phyloP scores from a whole-genome alignment of 2,113 vertebrate species.

The Carollia perspicillata region DNA sequence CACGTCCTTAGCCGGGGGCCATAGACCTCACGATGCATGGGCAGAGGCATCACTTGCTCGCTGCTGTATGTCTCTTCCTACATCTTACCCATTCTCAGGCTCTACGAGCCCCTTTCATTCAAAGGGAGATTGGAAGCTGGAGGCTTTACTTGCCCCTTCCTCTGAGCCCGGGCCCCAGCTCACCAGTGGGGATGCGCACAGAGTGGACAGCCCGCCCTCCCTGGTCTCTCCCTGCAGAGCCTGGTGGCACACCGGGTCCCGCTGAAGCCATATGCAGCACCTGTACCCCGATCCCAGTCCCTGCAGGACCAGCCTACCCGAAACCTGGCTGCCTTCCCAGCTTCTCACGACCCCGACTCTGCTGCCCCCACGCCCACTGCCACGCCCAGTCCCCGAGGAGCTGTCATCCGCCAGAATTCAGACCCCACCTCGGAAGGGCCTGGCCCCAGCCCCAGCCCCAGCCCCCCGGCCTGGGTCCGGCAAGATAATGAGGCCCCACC shows the following conservation, averaged over 20 bases:
- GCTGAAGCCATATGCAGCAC: constrained; percentile 92
- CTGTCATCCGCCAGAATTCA: constrained; percentile 91
- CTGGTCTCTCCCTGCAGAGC: constrained; percentile 83
- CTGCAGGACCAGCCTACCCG: constrained; percentile 94
- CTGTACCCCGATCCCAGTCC: constrained; percentile 94
- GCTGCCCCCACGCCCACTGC: constrained; percentile 60
- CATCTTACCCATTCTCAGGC: background rate
- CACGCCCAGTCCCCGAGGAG: constrained; percentile 86
- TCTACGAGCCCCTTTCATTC: background rate
- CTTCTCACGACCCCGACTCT: constrained; percentile 67
- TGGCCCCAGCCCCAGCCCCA: constrained; percentile 83
- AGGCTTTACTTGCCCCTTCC: background rate
- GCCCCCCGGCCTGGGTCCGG: constrained; percentile 89
- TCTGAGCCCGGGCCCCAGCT: background rate
- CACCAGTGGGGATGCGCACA: background rate
- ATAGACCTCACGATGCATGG: background rate
- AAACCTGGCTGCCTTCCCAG: constrained; percentile 92
- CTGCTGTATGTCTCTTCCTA: background rate
- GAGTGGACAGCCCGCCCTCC: constrained; percentile 44
- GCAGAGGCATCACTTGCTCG: background rate
- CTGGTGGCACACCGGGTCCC: constrained; percentile 94
- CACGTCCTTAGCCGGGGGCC: background rate
- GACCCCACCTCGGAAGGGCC: constrained; percentile 93
- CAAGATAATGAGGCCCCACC: constrained; percentile 88
- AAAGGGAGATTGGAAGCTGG: background rate